Percentiles rank a stretch among this genome's conserved stretches.
These are phyloP conservation scores for Epizoanthus rinbou DNA, from an alignment of 92 coral and sea anemone species.

Conservation along the genomic window DNA sequence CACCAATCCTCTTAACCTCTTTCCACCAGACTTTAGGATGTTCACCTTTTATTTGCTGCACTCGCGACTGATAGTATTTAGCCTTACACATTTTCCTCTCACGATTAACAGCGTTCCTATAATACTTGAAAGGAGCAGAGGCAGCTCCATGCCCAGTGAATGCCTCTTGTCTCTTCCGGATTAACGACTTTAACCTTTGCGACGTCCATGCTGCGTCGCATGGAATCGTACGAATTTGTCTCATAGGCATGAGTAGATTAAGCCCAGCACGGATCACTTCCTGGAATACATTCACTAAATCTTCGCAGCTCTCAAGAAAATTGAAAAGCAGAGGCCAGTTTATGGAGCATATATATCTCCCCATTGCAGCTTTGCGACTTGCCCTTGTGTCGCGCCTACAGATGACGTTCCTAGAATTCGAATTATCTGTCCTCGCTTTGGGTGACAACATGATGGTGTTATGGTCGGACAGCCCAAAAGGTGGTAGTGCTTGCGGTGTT, in stretches of 20 bases:
- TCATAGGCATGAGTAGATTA: constrained; percentile 34
- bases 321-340: constrained; percentile 41
- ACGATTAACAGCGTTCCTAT: constrained; percentile 51
- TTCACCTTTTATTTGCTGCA: constrained; percentile 54
- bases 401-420: neutral
- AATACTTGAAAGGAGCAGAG: constrained; percentile 41
- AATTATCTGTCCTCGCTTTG: constrained; percentile 18
- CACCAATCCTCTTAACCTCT: constrained; percentile 59
- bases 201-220: constrained; percentile 59
- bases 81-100: constrained; percentile 48
- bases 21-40: constrained; percentile 58
- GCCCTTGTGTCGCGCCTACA: constrained; percentile 36
- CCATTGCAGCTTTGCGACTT: constrained; percentile 46
- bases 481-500: constrained; percentile 41
- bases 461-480: constrained; percentile 61
- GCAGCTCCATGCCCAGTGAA: constrained; percentile 34
- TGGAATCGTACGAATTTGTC: neutral
- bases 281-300: neutral
- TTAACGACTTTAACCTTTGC: constrained; percentile 34
- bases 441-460: constrained; percentile 36
- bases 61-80: constrained; percentile 41
- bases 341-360: constrained; percentile 18
- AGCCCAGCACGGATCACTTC: constrained; percentile 33
- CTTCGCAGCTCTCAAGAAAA: constrained; percentile 30
- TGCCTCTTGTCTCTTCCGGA: constrained; percentile 48